Conservation (phyloP, 92 coral and sea anemone species). For the Porites cylindrica region DNA sequence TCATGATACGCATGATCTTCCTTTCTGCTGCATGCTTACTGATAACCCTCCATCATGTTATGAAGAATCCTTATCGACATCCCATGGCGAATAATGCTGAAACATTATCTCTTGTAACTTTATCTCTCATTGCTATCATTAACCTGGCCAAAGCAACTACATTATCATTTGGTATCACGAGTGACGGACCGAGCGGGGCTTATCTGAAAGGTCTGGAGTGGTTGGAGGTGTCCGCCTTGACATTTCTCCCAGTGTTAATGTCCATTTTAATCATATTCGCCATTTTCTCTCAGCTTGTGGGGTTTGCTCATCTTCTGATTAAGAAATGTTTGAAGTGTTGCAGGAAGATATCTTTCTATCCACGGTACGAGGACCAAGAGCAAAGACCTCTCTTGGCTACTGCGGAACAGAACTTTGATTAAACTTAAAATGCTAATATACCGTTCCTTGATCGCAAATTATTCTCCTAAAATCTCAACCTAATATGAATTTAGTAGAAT, state of each 20-base stretch:
- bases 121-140: slow-evolving; percentile 23
- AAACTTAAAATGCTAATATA: too few relatives aligned
- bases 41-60: slow-evolving; percentile 36
- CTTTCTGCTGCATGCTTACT: slow-evolving; percentile 43
- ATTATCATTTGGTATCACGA: slow-evolving; percentile 27
- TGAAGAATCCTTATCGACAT: slow-evolving; percentile 50
- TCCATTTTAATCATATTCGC: slow-evolving; percentile 11
- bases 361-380: too few relatives aligned
- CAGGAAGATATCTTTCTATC: too few relatives aligned
- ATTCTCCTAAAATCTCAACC: too few relatives aligned
- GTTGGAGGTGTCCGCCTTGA: slow-evolving; percentile 47
- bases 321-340: too few relatives aligned
- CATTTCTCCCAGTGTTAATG: slow-evolving; percentile 46
- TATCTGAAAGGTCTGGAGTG: slow-evolving; percentile 31
- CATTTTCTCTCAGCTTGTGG: slow-evolving; percentile 31
- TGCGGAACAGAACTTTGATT: too few relatives aligned
- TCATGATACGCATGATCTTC: slow-evolving; percentile 54
- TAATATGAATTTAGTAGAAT: too few relatives aligned
- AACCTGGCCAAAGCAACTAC: slow-evolving; percentile 29
- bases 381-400: too few relatives aligned
- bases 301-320: background rate
- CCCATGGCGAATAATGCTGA: slow-evolving; percentile 38
- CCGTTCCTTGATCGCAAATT: too few relatives aligned
- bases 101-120: slow-evolving; percentile 6
- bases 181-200: background rate